These are phyloP conservation scores for Mesoclemmys tuberculata DNA, from an alignment of 2,113 vertebrate genomes.

Conservation along the genomic window DNA sequence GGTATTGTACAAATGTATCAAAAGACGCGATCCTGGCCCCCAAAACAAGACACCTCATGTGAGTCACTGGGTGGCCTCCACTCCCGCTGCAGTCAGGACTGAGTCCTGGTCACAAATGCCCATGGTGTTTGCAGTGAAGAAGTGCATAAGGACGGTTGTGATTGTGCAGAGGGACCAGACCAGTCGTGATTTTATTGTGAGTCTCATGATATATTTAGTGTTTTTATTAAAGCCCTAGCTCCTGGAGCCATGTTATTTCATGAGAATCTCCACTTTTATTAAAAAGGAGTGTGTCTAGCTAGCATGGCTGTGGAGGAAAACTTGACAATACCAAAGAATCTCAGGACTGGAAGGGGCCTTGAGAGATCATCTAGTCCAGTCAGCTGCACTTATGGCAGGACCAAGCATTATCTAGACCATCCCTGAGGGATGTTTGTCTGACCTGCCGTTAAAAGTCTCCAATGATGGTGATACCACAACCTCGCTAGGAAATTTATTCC, in stretches of 20 bases:
- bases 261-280: background rate
- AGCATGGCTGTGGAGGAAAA: background rate
- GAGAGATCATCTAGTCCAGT: too few relatives aligned
- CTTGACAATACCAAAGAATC: background rate
- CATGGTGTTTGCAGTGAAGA: accelerated
- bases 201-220: background rate
- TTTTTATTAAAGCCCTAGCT: background rate
- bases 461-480: too few relatives aligned
- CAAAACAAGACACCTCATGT: background rate
- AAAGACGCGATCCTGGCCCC: background rate
- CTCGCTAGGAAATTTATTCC: too few relatives aligned
- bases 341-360: too few relatives aligned
- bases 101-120: background rate
- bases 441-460: too few relatives aligned
- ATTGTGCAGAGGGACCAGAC: background rate
- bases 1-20: background rate
- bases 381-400: too few relatives aligned
- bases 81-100: accelerated
- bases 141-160: background rate
- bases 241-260: background rate
- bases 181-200: background rate
- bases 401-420: too few relatives aligned
- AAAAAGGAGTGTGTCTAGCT: background rate
- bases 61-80: background rate
- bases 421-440: too few relatives aligned